Base-by-base conservation (phyloP, 64 coral and sea anemone species). In the Pachyseris speciosa region DNA sequence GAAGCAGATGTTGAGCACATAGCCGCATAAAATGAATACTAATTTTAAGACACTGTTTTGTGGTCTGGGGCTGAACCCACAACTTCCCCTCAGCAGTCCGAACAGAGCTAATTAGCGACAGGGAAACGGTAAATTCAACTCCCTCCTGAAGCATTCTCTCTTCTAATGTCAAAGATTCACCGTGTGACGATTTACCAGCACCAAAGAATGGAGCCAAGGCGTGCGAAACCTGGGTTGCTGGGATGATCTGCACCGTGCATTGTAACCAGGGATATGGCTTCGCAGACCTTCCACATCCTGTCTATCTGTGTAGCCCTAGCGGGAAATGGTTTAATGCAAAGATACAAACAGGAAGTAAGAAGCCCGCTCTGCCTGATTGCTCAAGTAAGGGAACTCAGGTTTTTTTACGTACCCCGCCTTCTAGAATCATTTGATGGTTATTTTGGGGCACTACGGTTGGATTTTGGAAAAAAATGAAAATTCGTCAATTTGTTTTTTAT, bases 141-240 rank as follows among this genome's bases (percentile, higher is more conserved):
- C 64, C 36, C 47, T 53, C 36, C 47, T 53, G 24, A 34, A 48
- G 41, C 15, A 19, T 65, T 67, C 49, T 47, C 36, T 39, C 41
- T 37, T 69, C 29, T 68, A 20, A 38, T 55, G 42, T 53, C 25
- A 68, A 28, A 84, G 72, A 67, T 65, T 25, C 37, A 13, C 38
- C 71, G 0, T 89, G 86, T 89, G 36, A 57, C 2, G 40, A 89
- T 22, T 47, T 89, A n/a, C 37, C 10, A 41, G 16, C 84, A 75
- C 91, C 91, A 34, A 28, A 72, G 44, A 86, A 93, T 61, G 91
- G 91, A 41, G 91, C 84, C 33, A 78, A 86, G 5, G 64, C 84
- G 1, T 93, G 91, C 37, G 84, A 87, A 11, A 64, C 33, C 0
- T 77, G 87, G 72, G 10, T 69, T n/a, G 80, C 45, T 16, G 91